A percentile compares a stretch with the other conserved stretches of the same genome.
Evolutionary conservation across 2,113 vertebrate species (phyloP).

Genomic region (Fregata magnificens): DNA sequence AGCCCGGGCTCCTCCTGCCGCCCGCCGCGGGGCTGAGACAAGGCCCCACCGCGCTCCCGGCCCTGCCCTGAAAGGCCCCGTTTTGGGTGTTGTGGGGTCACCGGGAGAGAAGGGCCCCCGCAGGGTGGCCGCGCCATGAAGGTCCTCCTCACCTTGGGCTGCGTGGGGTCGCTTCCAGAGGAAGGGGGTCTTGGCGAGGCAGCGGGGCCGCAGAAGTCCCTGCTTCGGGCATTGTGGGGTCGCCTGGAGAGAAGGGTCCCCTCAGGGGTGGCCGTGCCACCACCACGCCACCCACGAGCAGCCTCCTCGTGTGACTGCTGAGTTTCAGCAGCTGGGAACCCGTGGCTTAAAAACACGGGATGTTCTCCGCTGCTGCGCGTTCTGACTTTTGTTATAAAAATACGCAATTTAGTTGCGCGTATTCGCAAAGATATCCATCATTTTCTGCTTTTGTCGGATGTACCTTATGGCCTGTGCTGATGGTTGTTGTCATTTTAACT

Average conservation of each 20-base stretch:
- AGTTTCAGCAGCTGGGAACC: not conserved
- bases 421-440: fast-evolving
- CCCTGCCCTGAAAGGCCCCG: too few relatives aligned
- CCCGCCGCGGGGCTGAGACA: not conserved
- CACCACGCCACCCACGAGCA: fast-evolving
- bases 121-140: not conserved
- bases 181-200: not conserved
- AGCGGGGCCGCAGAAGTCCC: not conserved
- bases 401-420: fast-evolving
- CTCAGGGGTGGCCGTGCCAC: not conserved
- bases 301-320: too few relatives aligned
- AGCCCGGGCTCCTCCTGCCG: not conserved
- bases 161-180: not conserved
- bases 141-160: not conserved
- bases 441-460: not conserved
- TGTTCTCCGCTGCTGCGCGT: fast-evolving
- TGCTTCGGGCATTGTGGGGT: not conserved
- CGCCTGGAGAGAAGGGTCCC: not conserved
- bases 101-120: not conserved
- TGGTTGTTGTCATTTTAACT: not conserved
- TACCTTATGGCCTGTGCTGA: not conserved
- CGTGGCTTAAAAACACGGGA: not conserved
- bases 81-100: not conserved
- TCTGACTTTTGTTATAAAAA: not conserved
- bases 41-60: too few relatives aligned